phyloP scores from a whole-genome alignment of 2,113 vertebrate genomes.

The Archilochus colubris region DNA sequence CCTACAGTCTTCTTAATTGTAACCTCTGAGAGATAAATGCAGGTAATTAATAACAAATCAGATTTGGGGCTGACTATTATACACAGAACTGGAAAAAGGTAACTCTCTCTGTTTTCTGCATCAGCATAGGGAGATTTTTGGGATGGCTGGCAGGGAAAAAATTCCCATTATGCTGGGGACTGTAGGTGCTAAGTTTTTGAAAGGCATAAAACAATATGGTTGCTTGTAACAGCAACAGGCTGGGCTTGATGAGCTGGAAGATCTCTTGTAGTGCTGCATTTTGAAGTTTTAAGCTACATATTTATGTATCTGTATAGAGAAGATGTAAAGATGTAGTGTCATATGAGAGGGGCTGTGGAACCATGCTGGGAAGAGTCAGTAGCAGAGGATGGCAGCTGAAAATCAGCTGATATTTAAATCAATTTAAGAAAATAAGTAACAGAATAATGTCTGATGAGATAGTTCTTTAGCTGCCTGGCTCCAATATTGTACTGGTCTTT shows the following conservation, averaged over 20 bases:
- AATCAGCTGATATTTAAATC: background rate
- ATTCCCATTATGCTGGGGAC: background rate
- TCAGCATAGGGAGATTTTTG: background rate
- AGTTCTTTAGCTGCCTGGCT: background rate
- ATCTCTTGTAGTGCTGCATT: background rate
- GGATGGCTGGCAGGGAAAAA: background rate
- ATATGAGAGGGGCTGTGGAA: background rate
- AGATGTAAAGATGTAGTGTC: background rate
- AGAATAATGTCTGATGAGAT: background rate
- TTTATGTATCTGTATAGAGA: background rate
- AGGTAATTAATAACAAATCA: background rate
- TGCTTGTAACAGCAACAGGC: background rate
- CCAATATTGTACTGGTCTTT: background rate
- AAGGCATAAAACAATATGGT: background rate
- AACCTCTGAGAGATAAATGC: background rate
- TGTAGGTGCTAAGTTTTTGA: background rate
- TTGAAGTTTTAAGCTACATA: background rate
- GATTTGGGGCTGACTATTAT: background rate
- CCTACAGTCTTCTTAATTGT: background rate
- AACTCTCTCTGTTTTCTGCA: background rate
- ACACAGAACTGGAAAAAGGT: background rate
- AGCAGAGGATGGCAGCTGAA: background rate
- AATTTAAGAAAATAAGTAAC: background rate
- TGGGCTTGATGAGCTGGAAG: background rate
- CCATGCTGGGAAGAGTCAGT: background rate